Conservation (phyloP, 2,797 vertebrate genomes). For the Sylvia borin region DNA sequence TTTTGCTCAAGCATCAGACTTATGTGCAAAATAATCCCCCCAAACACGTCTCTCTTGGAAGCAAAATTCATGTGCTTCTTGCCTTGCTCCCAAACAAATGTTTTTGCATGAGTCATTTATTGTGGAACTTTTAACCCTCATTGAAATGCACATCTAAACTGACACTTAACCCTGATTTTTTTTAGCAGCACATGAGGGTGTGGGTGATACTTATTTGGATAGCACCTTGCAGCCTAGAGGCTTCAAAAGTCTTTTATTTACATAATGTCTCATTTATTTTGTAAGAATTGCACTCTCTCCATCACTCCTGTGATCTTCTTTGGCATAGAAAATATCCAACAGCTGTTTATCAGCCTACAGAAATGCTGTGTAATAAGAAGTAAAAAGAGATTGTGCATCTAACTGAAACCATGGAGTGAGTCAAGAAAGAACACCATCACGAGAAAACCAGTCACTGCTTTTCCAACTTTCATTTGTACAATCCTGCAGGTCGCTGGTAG, state of each 20-base stretch:
- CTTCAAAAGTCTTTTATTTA: constrained; percentile 56
- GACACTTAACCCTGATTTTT: constrained; percentile 34
- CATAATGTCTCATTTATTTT: constrained; percentile 60
- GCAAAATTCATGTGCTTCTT: not conserved
- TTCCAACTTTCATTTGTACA: not conserved
- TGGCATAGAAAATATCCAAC: constrained; percentile 52
- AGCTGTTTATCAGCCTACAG: constrained; percentile 63
- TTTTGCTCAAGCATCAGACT: not conserved
- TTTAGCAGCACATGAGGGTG: constrained; percentile 21
- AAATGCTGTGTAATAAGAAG: constrained; percentile 56
- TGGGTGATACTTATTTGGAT: constrained; percentile 34
- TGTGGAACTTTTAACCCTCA: constrained; percentile 34
- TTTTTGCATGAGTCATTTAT: constrained; percentile 28
- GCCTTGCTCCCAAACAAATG: not conserved
- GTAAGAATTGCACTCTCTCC: constrained; percentile 2
- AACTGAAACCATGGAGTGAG: not conserved
- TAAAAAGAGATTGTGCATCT: constrained; percentile 12
- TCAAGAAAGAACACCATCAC: not conserved
- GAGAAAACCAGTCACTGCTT: not conserved
- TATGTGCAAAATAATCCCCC: not conserved
- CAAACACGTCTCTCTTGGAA: not conserved
- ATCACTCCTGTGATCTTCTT: constrained; percentile 30
- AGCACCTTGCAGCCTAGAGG: constrained; percentile 32
- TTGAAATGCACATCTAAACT: constrained; percentile 63
- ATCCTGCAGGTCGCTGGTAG: not conserved